Evolutionary conservation across 2,113 vertebrate species (phyloP).

Genomic region (Neolamprologus modestus): DNA sequence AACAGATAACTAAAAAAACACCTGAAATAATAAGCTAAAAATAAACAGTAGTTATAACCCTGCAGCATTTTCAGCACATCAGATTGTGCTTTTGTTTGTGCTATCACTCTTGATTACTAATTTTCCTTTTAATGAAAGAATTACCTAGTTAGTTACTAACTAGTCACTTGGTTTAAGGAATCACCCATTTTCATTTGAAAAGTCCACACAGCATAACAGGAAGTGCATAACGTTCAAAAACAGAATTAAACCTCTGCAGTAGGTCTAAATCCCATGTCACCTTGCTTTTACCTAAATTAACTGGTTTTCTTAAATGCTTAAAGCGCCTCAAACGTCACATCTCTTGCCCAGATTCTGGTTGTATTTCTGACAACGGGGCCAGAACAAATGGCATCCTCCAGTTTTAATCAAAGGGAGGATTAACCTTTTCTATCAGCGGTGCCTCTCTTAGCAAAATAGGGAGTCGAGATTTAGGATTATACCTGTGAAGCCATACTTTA

Average conservation of each 20-base stretch:
- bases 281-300: not conserved
- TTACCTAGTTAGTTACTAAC: not conserved
- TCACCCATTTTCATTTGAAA: not conserved
- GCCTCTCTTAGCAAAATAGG: slow-evolving; percentile 3
- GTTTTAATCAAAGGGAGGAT: slow-evolving; percentile 48
- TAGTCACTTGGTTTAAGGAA: not conserved
- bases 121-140: not conserved
- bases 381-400: slow-evolving; percentile 26
- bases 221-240: not conserved
- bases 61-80: not conserved
- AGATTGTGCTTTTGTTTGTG: not conserved
- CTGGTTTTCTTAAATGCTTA: not conserved
- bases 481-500: slow-evolving; percentile 28
- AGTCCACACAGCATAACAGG: not conserved
- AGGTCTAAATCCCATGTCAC: not conserved
- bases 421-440: slow-evolving; percentile 27
- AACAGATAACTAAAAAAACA: not conserved
- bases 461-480: slow-evolving; percentile 38
- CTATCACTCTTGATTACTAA: not conserved
- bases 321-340: not conserved
- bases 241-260: not conserved
- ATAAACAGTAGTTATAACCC: not conserved
- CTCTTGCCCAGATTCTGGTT: not conserved
- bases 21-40: not conserved
- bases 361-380: not conserved